phyloP scores from a whole-genome alignment of 2,113 vertebrate genomes.

The Boleophthalmus pectinirostris region DNA sequence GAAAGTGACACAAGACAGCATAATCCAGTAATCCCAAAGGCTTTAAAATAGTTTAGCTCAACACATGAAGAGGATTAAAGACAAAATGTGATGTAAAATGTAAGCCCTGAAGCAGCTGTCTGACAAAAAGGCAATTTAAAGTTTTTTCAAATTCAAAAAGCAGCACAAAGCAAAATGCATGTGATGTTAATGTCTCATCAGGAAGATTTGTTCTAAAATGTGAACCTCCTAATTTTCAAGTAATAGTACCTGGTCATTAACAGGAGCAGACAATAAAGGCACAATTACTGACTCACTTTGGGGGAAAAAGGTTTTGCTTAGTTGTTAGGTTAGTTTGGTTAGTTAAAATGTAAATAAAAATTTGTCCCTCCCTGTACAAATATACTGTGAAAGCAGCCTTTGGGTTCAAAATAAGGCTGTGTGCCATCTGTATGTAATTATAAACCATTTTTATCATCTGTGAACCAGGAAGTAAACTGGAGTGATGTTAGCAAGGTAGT shows the following conservation, averaged over 20 bases:
- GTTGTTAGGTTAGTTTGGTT: too few relatives aligned
- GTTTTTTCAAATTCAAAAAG: neutral
- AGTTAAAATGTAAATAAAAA: too few relatives aligned
- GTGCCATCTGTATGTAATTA: too few relatives aligned
- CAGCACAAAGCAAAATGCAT: neutral
- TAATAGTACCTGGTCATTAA: neutral
- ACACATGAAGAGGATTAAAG: slow-evolving; percentile 1
- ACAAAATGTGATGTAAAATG: slow-evolving; percentile 7
- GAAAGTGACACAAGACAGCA: neutral
- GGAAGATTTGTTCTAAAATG: neutral
- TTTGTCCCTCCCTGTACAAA: too few relatives aligned
- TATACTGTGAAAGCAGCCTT: too few relatives aligned
- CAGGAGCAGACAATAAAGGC: neutral
- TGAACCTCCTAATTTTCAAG: neutral
- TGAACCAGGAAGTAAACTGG: too few relatives aligned
- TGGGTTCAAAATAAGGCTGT: too few relatives aligned
- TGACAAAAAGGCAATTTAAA: neutral
- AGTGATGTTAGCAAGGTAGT: too few relatives aligned
- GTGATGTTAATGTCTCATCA: neutral
- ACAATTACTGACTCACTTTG: neutral
- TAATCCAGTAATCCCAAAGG: neutral
- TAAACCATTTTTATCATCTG: too few relatives aligned
- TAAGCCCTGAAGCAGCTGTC: slow-evolving; percentile 10
- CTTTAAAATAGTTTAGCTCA: slow-evolving; percentile 6
- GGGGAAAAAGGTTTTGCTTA: too few relatives aligned